phyloP scores from a whole-genome alignment of 2,797 vertebrate genomes.

The Bradypodion pumilum region DNA sequence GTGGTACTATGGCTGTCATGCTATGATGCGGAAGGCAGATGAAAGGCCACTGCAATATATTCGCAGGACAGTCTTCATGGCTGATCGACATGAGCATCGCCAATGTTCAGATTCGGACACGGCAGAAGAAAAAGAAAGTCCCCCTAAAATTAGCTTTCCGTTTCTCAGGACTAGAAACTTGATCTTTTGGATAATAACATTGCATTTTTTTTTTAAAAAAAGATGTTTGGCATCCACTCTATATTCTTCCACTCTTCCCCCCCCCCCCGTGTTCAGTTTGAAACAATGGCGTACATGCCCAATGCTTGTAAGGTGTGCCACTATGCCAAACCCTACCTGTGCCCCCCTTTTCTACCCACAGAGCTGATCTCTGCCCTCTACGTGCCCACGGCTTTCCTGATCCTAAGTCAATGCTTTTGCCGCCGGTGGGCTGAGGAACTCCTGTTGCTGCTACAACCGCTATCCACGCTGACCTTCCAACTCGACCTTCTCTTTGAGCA shows the following conservation, averaged over 20 bases:
- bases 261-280: too few species aligned
- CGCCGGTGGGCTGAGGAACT: constrained; percentile 88
- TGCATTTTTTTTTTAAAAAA: background rate
- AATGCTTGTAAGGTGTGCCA: too few species aligned
- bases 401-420: constrained; percentile 80
- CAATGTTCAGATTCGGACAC: too few species aligned
- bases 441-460: constrained; percentile 90
- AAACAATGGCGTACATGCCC: too few species aligned
- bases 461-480: constrained; percentile 93
- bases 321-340: background rate
- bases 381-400: constrained; percentile 85
- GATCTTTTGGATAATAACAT: background rate
- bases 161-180: background rate
- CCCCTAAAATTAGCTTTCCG: background rate
- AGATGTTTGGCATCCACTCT: background rate
- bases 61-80: too few species aligned
- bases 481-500: constrained; percentile 95
- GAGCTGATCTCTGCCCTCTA: constrained; percentile 87
- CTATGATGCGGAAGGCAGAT: too few species aligned
- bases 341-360: constrained; percentile 45
- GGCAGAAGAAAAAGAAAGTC: too few species aligned
- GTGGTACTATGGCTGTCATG: too few species aligned
- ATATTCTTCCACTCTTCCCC: too few species aligned
- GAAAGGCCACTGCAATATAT: too few species aligned
- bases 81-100: too few species aligned